phyloP scores from a whole-genome alignment of 1,140 invertebrate genomes.

The Sycophaga agraensis region DNA sequence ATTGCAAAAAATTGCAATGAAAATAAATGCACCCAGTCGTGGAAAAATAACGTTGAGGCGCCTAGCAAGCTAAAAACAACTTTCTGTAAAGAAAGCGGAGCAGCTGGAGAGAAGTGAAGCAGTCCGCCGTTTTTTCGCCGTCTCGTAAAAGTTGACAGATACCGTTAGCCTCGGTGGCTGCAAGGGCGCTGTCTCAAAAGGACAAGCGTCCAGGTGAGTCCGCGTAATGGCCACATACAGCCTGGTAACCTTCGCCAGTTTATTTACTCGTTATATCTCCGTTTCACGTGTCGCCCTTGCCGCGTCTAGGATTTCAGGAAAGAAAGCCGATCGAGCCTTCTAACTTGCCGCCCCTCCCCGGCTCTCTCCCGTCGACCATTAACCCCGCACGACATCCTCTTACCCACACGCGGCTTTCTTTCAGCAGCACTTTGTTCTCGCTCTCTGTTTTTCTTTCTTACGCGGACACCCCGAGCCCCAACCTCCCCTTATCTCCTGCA shows the following conservation, averaged over 20 bases:
- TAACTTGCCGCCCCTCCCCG: background rate
- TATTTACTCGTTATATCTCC: background rate
- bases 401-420: background rate
- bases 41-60: no score
- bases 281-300: background rate
- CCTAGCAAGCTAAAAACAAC: no score
- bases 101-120: no score
- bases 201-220: background rate
- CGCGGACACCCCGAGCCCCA: no score
- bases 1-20: no score
- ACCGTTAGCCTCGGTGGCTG: background rate
- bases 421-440: background rate
- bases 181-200: background rate
- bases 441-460: background rate
- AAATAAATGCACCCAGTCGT: no score
- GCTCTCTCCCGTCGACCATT: background rate
- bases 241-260: background rate
- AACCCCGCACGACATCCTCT: constrained; percentile 1
- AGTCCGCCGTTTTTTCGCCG: no score
- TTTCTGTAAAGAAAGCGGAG: no score
- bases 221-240: background rate
- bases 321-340: background rate
- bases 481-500: no score
- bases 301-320: background rate
- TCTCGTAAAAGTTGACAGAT: background rate